phyloP scores from a whole-genome alignment of 2,113 vertebrate species.

The Lamprotornis superbus region DNA sequence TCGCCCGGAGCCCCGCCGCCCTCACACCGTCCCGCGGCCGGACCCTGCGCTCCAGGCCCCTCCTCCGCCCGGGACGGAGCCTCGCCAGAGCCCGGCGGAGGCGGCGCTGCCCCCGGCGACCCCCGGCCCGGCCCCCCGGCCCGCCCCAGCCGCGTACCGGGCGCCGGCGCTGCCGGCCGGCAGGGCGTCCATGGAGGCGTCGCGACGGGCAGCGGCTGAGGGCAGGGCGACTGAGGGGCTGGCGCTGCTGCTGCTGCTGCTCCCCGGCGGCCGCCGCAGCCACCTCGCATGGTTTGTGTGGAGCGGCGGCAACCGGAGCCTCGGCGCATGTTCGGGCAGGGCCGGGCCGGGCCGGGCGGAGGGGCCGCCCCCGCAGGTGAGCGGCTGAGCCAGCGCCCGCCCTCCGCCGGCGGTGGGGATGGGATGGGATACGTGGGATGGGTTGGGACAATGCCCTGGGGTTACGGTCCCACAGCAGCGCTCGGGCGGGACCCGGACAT shows the following conservation, averaged over 20 bases:
- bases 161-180: neutral
- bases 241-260: neutral
- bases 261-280: neutral
- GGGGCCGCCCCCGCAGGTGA: slow-evolving; percentile 14
- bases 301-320: neutral
- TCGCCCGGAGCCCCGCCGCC: neutral
- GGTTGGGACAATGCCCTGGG: neutral
- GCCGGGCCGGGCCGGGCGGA: neutral
- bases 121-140: neutral
- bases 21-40: neutral
- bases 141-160: neutral
- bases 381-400: neutral
- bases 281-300: neutral
- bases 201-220: neutral
- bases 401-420: neutral
- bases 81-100: neutral
- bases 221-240: too few relatives aligned
- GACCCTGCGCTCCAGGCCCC: neutral
- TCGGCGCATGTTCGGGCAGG: slow-evolving; percentile 31
- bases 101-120: neutral
- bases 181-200: neutral
- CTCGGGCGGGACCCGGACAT: neutral
- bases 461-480: neutral
- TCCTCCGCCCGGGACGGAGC: neutral
- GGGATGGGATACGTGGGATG: too few relatives aligned